A percentile compares a stretch with the other conserved stretches of the same genome.
These are phyloP conservation scores for Chelonoidis abingdonii DNA, from an alignment of 2,113 vertebrate genomes.

Conservation along the genomic window DNA sequence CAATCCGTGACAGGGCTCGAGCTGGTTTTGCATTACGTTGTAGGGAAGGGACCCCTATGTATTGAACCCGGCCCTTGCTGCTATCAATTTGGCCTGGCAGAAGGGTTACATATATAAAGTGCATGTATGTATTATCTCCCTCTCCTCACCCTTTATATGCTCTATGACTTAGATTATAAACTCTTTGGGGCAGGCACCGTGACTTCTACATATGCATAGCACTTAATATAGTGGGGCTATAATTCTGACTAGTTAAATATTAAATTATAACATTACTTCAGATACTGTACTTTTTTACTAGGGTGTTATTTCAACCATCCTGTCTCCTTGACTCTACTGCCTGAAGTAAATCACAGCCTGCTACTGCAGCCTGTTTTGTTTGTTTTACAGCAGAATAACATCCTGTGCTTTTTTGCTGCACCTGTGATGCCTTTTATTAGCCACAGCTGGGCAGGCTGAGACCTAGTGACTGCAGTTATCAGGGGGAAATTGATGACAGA, in stretches of 20 bases:
- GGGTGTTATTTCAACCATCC: fast-evolving
- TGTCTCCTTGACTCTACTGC: neutral
- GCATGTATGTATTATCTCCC: neutral
- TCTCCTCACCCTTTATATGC: fast-evolving
- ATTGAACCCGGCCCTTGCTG: too few species aligned
- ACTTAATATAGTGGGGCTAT: neutral
- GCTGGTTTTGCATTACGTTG: too few species aligned
- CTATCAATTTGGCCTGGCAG: too few species aligned
- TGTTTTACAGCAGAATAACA: neutral
- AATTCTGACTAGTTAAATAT: neutral
- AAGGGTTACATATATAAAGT: too few species aligned
- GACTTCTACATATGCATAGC: neutral
- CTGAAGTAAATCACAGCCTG: neutral
- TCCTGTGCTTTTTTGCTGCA: neutral
- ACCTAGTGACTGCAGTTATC: neutral
- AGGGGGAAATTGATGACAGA: neutral
- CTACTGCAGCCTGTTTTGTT: neutral
- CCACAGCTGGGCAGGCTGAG: fast-evolving
- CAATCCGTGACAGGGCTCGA: too few species aligned
- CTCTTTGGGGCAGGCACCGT: neutral
- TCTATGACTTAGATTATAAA: neutral
- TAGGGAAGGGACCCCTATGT: too few species aligned
- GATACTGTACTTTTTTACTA: neutral
- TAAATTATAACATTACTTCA: neutral
- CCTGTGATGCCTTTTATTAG: fast-evolving